Conservation (phyloP, 2,888 invertebrate species). For the Serripes groenlandicus region DNA sequence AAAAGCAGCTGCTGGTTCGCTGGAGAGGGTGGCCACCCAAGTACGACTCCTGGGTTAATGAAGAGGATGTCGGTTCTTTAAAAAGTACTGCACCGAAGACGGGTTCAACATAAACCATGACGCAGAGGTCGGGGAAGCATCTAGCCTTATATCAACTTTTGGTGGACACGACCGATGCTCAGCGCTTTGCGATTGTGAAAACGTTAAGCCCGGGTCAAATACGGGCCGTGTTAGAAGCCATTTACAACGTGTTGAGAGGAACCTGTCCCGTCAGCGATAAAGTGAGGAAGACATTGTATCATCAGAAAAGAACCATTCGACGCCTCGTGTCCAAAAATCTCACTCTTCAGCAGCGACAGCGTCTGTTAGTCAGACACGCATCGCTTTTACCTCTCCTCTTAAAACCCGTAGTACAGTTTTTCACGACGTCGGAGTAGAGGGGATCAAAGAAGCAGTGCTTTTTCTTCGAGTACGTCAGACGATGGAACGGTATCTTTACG, state of each 20-base stretch:
- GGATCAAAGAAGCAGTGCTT: neutral
- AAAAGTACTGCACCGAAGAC: neutral
- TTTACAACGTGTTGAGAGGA: slow-evolving; percentile 59
- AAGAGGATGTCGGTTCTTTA: slow-evolving; percentile 23
- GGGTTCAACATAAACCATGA: slow-evolving; percentile 23
- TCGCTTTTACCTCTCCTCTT: slow-evolving; percentile 42
- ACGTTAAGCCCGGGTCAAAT: slow-evolving; percentile 31
- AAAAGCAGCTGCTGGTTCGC: slow-evolving; percentile 34
- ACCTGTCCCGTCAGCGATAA: slow-evolving; percentile 34
- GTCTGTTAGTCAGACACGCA: slow-evolving; percentile 46
- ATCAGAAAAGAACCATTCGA: slow-evolving; percentile 34
- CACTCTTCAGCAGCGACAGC: slow-evolving; percentile 34
- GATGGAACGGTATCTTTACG: slow-evolving; percentile 36
- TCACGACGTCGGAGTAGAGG: slow-evolving; percentile 12
- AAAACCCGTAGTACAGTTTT: slow-evolving; percentile 34
- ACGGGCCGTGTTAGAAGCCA: slow-evolving; percentile 40
- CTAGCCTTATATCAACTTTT: slow-evolving; percentile 39
- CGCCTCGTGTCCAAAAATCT: slow-evolving; percentile 42
- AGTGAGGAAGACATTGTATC: slow-evolving; percentile 39
- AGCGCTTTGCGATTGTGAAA: slow-evolving; percentile 29
- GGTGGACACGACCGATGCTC: slow-evolving; percentile 10
- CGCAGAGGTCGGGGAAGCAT: slow-evolving; percentile 24
- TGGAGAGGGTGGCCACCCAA: slow-evolving; percentile 44
- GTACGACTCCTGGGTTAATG: slow-evolving; percentile 42
- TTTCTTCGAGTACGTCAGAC: too few species aligned